Percentiles rank a stretch among this genome's conserved stretches.
Conservation (phyloP, 1,140 invertebrate genomes). For the Ips typographus region DNA sequence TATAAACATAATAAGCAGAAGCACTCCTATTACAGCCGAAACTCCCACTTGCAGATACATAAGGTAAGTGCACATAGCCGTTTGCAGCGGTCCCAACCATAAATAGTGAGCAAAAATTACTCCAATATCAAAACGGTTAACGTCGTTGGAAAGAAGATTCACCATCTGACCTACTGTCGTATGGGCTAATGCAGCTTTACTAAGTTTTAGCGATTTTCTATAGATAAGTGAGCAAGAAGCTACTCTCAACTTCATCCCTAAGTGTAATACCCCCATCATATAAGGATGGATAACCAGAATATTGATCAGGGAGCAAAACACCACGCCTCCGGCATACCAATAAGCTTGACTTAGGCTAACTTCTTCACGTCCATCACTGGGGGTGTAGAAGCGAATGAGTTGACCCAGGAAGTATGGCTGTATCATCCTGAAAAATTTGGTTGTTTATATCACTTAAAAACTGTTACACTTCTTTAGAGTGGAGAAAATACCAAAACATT, state of each 20-base stretch:
- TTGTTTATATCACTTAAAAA: conserved; percentile 51
- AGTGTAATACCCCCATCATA: conserved; percentile 67
- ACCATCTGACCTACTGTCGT: conserved; percentile 83
- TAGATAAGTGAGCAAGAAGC: conserved; percentile 73
- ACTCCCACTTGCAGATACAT: conserved; percentile 77
- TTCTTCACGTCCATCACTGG: conserved; percentile 40
- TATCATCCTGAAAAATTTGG: conserved; percentile 41
- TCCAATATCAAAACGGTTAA: conserved; percentile 70
- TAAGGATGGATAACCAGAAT: conserved; percentile 62
- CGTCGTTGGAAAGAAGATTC: conserved; percentile 85
- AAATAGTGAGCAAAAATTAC: conserved; percentile 73
- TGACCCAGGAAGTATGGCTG: conserved; percentile 48
- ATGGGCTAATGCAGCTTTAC: conserved; percentile 72
- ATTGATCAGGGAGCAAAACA: conserved; percentile 52
- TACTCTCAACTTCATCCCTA: conserved; percentile 75
- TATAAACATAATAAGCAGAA: conserved; percentile 77
- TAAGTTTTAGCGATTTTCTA: conserved; percentile 73
- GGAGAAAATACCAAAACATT: too few species aligned
- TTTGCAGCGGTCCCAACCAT: conserved; percentile 83
- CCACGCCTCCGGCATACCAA: conserved; percentile 62
- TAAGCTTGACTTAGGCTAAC: conserved; percentile 58
- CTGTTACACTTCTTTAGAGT: neutral
- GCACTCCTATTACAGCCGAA: conserved; percentile 76
- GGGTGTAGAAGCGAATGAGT: conserved; percentile 45
- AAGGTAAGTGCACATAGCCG: conserved; percentile 73